Base-by-base conservation (phyloP, 2,888 invertebrate species). In the Mythimna ferrago region DNA sequence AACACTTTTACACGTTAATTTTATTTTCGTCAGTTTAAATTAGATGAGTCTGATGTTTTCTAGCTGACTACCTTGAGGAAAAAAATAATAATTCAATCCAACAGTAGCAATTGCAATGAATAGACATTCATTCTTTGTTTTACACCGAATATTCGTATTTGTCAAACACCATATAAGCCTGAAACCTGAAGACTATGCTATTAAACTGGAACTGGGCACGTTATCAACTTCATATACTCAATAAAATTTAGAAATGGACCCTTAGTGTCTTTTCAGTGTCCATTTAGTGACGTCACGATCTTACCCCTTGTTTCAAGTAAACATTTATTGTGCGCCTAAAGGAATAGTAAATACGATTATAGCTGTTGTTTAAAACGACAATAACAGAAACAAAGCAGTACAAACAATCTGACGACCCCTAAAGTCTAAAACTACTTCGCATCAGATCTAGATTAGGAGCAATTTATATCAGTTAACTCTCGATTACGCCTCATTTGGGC, bases 391-490 rank as follows among this genome's bases (percentile, higher is more conserved):
- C 73, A 60, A 66, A 58, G 64, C 82, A 67, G 70, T 79, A 67
- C 80, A 71, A 83, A 82, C 82, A 77, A 81, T 71, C 66, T 82
- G 82, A 64, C 67, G 81, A 54, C 62, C 66, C 63, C 72, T 21
- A 69, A 82, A 84, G 83, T 82, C 71, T 82, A 83, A 62, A 83
- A 83, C 80, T 83, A 81, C 70, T 74, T 35, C 62, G 48, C 69
- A 82, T 83, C 71, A 66, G 68, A 76, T 81, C 69, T 69, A 58
- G 72, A 81, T 83, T 84, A 84, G 65, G 68, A 57, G 75, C 71
- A 66, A 83, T 83, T 78, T 84, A 76, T 82, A 73, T 75, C 70
- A 80, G 84, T 81, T 81, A 81, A 76, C 70, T 80, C 76, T 70
- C 80, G 70, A 81, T 81, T 81, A 80, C 81, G 70, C 65, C 66